Conservation (phyloP, 2,888 invertebrate genomes). For the Spicauda simplicius region DNA sequence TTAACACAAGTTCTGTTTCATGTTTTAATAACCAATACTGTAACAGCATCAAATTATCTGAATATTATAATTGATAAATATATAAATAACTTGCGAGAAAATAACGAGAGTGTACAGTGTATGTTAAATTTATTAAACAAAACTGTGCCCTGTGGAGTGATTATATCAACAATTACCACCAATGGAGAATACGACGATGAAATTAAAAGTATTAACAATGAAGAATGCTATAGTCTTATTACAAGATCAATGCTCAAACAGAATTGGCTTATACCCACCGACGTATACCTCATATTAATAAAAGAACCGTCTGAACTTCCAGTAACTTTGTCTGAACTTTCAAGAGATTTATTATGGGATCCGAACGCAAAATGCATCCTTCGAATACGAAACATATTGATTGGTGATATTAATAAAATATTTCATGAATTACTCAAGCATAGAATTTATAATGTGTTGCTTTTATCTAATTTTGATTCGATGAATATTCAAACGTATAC, state of each 20-base stretch:
- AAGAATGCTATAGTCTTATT: slow-evolving; percentile 11
- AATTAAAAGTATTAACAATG: slow-evolving; percentile 14
- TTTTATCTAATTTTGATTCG: neutral
- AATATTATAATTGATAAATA: neutral
- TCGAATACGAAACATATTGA: neutral
- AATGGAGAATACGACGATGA: slow-evolving; percentile 10
- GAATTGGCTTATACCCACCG: slow-evolving; percentile 23
- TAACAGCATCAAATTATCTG: neutral
- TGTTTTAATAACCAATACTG: neutral
- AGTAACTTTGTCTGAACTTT: slow-evolving; percentile 14
- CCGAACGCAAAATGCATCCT: slow-evolving; percentile 40
- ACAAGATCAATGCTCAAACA: slow-evolving; percentile 17
- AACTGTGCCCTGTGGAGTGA: slow-evolving; percentile 3
- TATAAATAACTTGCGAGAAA: neutral
- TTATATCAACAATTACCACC: slow-evolving; percentile 7
- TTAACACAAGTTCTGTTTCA: slow-evolving; percentile 9
- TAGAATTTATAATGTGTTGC: slow-evolving; percentile 16
- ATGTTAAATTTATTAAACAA: slow-evolving; percentile 3
- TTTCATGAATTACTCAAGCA: slow-evolving; percentile 20
- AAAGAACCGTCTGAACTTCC: slow-evolving; percentile 17
- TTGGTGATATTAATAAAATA: slow-evolving; percentile 10
- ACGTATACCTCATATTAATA: slow-evolving; percentile 38
- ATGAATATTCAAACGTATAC: slow-evolving; percentile 32
- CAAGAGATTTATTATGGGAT: slow-evolving; percentile 41
- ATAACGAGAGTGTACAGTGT: slow-evolving; percentile 2